Base-by-base conservation (phyloP, 2,888 invertebrate genomes). In the Ptychoptera contaminata region DNA sequence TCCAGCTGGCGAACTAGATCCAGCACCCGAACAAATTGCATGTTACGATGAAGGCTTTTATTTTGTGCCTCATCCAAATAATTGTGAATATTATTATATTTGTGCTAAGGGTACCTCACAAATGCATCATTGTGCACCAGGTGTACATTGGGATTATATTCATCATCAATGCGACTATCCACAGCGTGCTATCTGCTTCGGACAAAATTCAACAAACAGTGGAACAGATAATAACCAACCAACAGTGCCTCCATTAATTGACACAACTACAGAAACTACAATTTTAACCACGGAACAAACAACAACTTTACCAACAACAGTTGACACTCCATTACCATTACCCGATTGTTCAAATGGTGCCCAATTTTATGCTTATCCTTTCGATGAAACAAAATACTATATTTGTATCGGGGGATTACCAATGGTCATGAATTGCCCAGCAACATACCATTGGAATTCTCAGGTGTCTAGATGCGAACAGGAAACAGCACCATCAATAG, bases 41-140 rank as follows among this genome's bases (percentile, higher is more conserved):
- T 63, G 63, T 36, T 51, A 56, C 3, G 60, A 62, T 43, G 58
- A 56, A 43, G 62, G 62, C 0, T 56, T 60, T 11, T 63, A 63
- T 46, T 63, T 63, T 46, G 40, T 63, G 40, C 63, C 63, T 5
- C 61, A 63, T 54, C 62, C 62, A 2, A 50, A 31, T 2, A 52
- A 52, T 11, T 63, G 63, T 40, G 55, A 54, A 34, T 43, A 52
- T 31, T 63, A 62, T 48, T 60, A 56, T 36, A 53, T 63, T 12
- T 63, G 63, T 43, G 60, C 61, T 16, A 62, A 61, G 39, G 58
- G 57, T 0, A 57, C 60, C 34, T 48, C 62, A 44, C 58, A 61
- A 46, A 48, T 56, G 7, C 63, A 61, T 47, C 54, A 56, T 9
- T 63, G 63, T 43, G 63, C 60, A 0, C 48, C 43, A 1, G 57